Evolutionary conservation across 2,113 vertebrate genomes (phyloP).

Genomic region (Lepus timidus): DNA sequence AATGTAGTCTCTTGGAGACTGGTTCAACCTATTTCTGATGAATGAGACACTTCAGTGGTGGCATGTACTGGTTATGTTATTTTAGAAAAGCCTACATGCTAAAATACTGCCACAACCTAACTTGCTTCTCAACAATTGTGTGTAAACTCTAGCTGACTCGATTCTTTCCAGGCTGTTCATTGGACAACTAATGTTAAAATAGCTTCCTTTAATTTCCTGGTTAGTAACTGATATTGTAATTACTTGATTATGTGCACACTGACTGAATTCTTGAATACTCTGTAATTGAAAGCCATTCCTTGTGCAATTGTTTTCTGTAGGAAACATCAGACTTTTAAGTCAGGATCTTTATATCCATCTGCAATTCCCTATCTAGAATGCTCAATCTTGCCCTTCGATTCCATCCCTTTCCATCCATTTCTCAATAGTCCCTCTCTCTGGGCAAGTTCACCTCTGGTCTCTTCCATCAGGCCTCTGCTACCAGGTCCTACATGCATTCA

Average conservation of each 20-base stretch:
- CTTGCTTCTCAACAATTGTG: not conserved
- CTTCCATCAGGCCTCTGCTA: not conserved
- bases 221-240: not conserved
- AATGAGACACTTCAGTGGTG: not conserved
- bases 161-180: not conserved
- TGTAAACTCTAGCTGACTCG: not conserved
- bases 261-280: not conserved
- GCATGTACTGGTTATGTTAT: not conserved
- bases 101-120: not conserved
- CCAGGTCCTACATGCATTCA: not conserved
- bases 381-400: too few relatives aligned
- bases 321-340: conserved; percentile 8
- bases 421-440: not conserved
- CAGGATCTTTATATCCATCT: not conserved
- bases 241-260: not conserved
- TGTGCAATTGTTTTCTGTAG: not conserved
- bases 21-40: conserved; percentile 2
- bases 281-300: not conserved
- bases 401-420: not conserved
- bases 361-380: not conserved
- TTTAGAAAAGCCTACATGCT: not conserved
- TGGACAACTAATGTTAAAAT: not conserved
- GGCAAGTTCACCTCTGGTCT: not conserved
- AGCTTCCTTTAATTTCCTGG: not conserved
- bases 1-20: not conserved